Base-by-base conservation (phyloP, 2,888 invertebrate genomes). In the Stenotaenia linearis region DNA sequence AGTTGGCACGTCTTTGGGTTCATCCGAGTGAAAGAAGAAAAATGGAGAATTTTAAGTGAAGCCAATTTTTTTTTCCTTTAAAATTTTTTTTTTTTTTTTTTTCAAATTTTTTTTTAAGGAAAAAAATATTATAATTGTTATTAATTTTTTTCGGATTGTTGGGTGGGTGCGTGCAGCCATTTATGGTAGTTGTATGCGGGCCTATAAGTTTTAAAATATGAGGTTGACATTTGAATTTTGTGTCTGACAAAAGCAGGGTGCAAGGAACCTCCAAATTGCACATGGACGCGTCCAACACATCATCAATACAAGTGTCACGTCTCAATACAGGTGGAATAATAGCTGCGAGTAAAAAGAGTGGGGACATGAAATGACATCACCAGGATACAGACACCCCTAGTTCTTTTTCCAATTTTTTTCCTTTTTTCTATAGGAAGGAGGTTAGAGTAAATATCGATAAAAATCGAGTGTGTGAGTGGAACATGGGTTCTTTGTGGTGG, bases 251-350 rank as follows among this genome's bases (percentile, higher is more conserved):
- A 50, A 50, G 18, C 7, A 7, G 50, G 7, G 18, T 50, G 69
- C 10, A 69, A n/a, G 28, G 69, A 69, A 25, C 69, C 69, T 69
- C 69, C 25, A 15, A 45, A 69, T 25, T 12, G 69, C 15, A 69
- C 28, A 69, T 69, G 69, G 69, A 69, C 69, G 69, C 69, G 69
- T 69, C 69, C 69, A 69, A 69, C 25, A 69, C 69, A 69, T 69
- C 69, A 69, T 69, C 69, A 69, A 69, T 69, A 69, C 69, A 69
- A 69, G 69, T 69, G 69, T 69, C 69, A 69, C 69, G 69, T 69
- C 69, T 69, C 69, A 69, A 69, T 69, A 69, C 69, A 69, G 69
- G 69, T 69, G 69, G 69, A 69, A 69, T 69, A 69, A 69, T 69
- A 69, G 69, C 69, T 69, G 69, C 69, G 69, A 69, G 69, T 69